Base-by-base conservation (phyloP, 2,888 invertebrate species). In the Amphipoea oculea region DNA sequence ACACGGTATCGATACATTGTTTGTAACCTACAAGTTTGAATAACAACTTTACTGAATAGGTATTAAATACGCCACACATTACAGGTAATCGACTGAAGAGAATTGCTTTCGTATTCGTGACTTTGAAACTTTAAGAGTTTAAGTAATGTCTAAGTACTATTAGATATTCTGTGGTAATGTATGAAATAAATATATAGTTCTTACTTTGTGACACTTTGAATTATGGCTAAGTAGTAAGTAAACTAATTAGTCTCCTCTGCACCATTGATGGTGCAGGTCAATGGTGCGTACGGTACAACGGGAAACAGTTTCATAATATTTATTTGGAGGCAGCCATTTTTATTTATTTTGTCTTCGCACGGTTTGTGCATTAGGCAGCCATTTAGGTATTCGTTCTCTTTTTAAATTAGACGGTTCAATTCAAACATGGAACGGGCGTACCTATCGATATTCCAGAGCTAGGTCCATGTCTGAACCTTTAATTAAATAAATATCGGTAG, bases 351-450 rank as follows among this genome's bases (percentile, higher is more conserved):
- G 4, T 48, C 48, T 48, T 14, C 48, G 48, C 14, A 48, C 14
- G 14, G 48, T 48, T 48, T 14, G 14, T 48, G 48, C 48, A 14
- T 0, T 5, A 40, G 9, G 20, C 40, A 40, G 20, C 7, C 40
- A 40, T 48, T 42, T 17, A n/a, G 2, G 11, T 17, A 54, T 48
- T 17, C 4, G 20, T 68, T 68, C 12, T 29, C 23, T 45, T 62
- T 79, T 70, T 23, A n/a, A 68, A 66, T 66, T 20, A 42, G 0
- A 40, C 17, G 4, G 48, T 48, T 72, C 2, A n/a, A 72, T 68
- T 83, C 48, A 51, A 83, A 83, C 57, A 63, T 20, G 40, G 70
- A 71, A 76, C 3, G 4, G 42, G 36, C 17, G n/a, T 42, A 20
- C 23, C 17, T 51, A 29, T 51, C 48, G 7, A 62, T 36, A 62